Conservation (phyloP, 1,140 invertebrate species). For the Microplitis demolitor region DNA sequence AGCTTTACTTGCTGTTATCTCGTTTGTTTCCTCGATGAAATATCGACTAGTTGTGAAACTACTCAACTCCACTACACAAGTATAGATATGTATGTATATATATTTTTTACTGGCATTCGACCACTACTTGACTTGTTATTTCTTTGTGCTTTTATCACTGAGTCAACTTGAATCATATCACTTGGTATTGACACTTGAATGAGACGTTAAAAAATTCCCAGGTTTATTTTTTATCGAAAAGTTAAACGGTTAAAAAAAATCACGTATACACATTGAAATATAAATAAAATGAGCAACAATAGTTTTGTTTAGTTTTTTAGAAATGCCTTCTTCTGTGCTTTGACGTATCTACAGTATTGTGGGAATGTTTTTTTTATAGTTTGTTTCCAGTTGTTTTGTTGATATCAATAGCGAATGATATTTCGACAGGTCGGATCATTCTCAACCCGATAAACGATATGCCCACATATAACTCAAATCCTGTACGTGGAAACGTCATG, state of each 20-base stretch:
- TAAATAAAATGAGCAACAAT: too few relatives aligned
- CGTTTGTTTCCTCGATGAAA: conserved; percentile 55
- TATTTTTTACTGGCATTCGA: too few relatives aligned
- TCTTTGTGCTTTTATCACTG: neutral
- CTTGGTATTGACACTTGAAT: neutral
- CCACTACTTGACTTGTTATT: too few relatives aligned
- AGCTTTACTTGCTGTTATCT: conserved; percentile 55
- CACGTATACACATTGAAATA: too few relatives aligned
- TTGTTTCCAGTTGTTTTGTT: neutral
- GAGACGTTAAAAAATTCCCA: neutral
- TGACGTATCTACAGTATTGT: neutral
- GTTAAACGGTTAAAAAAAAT: too few relatives aligned
- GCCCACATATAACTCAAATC: neutral
- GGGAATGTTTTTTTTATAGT: neutral
- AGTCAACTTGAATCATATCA: neutral
- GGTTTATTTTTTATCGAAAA: too few relatives aligned
- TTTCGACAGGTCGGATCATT: neutral
- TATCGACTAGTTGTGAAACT: conserved; percentile 57
- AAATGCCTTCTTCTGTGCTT: neutral
- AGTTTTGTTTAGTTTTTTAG: neutral
- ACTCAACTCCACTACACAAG: conserved; percentile 37
- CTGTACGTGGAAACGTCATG: neutral
- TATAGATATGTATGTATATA: neutral
- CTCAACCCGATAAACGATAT: conserved; percentile 15
- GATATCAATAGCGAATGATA: neutral